Evolutionary conservation across 1,140 invertebrate species (phyloP).

Genomic region (Hydropsyche tenuis): DNA sequence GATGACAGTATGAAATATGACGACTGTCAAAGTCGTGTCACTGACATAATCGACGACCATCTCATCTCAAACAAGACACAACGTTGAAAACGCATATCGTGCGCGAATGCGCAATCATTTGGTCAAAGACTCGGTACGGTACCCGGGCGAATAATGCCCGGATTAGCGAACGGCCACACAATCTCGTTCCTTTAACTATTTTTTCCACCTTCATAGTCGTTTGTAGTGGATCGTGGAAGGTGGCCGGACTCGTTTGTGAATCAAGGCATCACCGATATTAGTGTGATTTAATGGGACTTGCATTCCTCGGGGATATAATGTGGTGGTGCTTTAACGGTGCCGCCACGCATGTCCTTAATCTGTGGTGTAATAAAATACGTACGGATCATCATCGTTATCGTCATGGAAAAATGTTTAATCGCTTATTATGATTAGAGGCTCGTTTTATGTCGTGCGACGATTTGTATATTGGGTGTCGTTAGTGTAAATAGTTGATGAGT

Average conservation of each 20-base stretch:
- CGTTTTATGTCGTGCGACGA: too few relatives aligned
- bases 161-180: neutral
- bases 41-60: neutral
- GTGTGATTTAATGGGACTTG: slow-evolving; percentile 25
- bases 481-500: too few relatives aligned
- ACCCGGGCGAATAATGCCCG: neutral
- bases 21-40: neutral
- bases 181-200: neutral
- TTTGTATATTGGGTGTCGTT: too few relatives aligned
- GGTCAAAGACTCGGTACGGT: neutral
- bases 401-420: too few relatives aligned
- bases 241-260: slow-evolving; percentile 9
- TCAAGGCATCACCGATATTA: neutral
- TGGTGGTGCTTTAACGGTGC: neutral
- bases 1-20: slow-evolving; percentile 9
- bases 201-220: too few relatives aligned
- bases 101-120: neutral
- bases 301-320: slow-evolving; percentile 5
- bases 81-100: neutral
- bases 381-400: slow-evolving; percentile 1
- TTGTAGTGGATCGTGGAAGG: neutral
- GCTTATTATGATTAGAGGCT: too few relatives aligned
- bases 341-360: slow-evolving; percentile 24
- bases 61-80: neutral
- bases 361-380: neutral